Conservation (phyloP, 1,140 invertebrate genomes). For the Diachasma alloeum region DNA sequence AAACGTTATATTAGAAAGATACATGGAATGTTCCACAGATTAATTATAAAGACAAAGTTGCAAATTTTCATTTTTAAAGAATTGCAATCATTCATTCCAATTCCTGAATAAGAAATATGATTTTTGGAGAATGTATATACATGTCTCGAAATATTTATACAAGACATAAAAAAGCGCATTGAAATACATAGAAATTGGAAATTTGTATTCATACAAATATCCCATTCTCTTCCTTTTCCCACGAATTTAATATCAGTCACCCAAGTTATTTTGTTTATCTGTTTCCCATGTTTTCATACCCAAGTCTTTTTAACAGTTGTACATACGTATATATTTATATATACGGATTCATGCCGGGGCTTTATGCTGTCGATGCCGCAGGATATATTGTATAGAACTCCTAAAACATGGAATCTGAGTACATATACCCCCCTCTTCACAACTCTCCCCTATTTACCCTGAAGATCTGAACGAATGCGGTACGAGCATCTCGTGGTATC, state of each 20-base stretch:
- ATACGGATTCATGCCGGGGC: not conserved
- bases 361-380: conserved; percentile 8
- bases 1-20: no score
- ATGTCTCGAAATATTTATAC: not conserved
- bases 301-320: not conserved
- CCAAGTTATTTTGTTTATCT: not conserved
- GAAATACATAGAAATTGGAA: not conserved
- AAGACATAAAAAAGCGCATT: not conserved
- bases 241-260: not conserved
- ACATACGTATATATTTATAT: not conserved
- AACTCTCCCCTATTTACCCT: not conserved
- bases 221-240: not conserved
- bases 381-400: conserved; percentile 8
- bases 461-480: conserved; percentile 1
- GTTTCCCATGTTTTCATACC: not conserved
- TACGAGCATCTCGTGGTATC: conserved; percentile 10
- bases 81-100: no score
- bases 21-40: no score
- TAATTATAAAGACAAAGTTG: no score
- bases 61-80: no score
- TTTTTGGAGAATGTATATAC: not conserved
- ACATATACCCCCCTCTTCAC: not conserved
- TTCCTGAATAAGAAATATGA: not conserved
- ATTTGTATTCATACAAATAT: not conserved
- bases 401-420: conserved; percentile 1